phyloP scores from a whole-genome alignment of 2,797 vertebrate genomes.

The Enteromius fasciolatus region DNA sequence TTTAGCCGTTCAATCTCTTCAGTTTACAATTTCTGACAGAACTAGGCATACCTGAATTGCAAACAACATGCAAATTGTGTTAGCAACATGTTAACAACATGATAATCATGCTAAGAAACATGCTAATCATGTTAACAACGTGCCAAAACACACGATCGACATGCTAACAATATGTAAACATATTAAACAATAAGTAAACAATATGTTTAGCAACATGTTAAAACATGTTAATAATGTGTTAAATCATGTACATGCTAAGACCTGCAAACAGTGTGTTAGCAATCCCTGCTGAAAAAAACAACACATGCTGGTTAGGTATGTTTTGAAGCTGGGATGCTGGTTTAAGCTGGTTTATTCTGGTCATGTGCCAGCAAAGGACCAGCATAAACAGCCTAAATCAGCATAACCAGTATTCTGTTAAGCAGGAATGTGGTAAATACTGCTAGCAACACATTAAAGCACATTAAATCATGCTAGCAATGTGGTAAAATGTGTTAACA shows the following conservation, averaged over 20 bases:
- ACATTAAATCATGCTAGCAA: background rate
- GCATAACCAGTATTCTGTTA: too few species aligned
- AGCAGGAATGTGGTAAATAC: background rate
- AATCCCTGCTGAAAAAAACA: too few species aligned
- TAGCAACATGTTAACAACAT: background rate
- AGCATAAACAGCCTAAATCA: too few species aligned
- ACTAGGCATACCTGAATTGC: background rate
- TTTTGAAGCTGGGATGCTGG: too few species aligned
- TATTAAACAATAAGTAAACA: too few species aligned
- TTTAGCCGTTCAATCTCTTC: too few species aligned
- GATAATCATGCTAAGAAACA: background rate
- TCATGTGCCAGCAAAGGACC: too few species aligned
- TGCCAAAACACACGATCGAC: background rate
- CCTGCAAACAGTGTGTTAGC: too few species aligned
- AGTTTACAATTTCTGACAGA: background rate
- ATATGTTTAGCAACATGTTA: background rate
- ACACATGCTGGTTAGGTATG: too few species aligned
- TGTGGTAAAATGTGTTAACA: background rate
- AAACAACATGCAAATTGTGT: background rate
- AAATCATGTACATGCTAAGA: too few species aligned
- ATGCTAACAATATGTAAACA: background rate
- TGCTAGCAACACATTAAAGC: background rate
- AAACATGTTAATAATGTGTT: background rate
- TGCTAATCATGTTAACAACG: background rate
- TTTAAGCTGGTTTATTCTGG: too few species aligned